Evolutionary conservation across 2,113 vertebrate species (phyloP), one percentile per base, ranked within the genome.

Genomic region (Taurulus bubalis): DNA sequence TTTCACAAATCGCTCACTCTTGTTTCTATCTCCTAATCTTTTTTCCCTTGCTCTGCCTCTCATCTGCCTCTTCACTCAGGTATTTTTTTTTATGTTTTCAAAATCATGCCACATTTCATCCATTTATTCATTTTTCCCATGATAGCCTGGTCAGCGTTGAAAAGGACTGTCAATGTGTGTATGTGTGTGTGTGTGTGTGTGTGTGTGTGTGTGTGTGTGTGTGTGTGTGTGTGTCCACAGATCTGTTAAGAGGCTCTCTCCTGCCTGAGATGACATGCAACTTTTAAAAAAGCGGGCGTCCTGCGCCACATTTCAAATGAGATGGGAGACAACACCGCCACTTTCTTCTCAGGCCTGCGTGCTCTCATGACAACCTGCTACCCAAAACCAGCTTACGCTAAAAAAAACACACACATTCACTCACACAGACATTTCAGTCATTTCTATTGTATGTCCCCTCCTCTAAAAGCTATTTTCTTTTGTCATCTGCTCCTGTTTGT

Each of bases 111-210:
- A 84, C 67, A 83, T 88, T 78, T 89, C 76, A 89, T 88, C 79
- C 67, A 86, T 92, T 88, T 88, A 87, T 89, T 91, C 75, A 91
- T 89, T 88, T 78, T 72, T 63, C 16, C 64, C 73, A 45, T 75
- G 82, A 75, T 82, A 86, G 70, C 72, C 84, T 71, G 74, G 85
- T 84, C 87, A 90, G 69, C 38, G 6, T 32, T 79, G 9, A 72
- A 49, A 77, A 51, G 59, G 60, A 75, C 51, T 24, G 64, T 22
- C 30, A 26, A 49, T 58, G 20, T n/a, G 67, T 20, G 26, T 16
- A 26, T 53, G 26, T 74, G 28, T 68, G 42, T 40, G 30, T 24
- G 40, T 11, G 45, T 59, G 15, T 30, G 28, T 47, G 40, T 53
- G 63, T 20, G 42, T 30, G 55, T 75, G 26, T 22, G 15, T 26